Conservation (phyloP, 2,888 invertebrate species). For the Sclerodermus sp. region DNA sequence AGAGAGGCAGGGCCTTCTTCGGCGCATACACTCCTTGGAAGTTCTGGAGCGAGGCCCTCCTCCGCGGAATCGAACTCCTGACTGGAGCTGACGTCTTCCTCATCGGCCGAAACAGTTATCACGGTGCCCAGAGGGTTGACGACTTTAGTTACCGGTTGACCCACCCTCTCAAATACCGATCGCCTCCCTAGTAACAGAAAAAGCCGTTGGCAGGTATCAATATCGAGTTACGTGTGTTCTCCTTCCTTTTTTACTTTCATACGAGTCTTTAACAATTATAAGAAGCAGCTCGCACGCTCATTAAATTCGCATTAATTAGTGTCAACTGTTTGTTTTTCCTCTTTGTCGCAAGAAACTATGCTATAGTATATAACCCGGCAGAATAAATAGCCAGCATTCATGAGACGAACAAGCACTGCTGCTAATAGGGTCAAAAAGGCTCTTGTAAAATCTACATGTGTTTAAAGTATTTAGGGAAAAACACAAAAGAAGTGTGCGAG, state of each 20-base stretch:
- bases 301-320: too few species aligned
- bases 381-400: neutral
- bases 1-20: constrained; percentile 52
- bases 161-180: constrained; percentile 58
- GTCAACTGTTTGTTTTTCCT: neutral
- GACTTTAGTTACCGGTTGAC: constrained; percentile 66
- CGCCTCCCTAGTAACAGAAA: constrained; percentile 74
- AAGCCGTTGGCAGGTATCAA: constrained; percentile 80
- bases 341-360: too few species aligned
- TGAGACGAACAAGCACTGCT: neutral
- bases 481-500: neutral
- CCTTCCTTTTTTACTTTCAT: constrained; percentile 15
- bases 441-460: neutral
- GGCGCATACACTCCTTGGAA: constrained; percentile 49
- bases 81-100: constrained; percentile 49
- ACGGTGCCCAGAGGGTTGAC: constrained; percentile 80
- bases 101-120: constrained; percentile 60
- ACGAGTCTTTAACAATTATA: neutral
- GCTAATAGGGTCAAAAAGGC: neutral
- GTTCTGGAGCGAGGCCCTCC: constrained; percentile 36
- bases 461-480: neutral
- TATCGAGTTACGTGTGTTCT: constrained; percentile 34
- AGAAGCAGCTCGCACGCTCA: neutral
- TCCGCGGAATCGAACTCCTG: constrained; percentile 42
- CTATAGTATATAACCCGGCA: too few species aligned